Evolutionary conservation across 2,888 invertebrate genomes (phyloP), one percentile per base, ranked within the genome.

Genomic region (Melieria crassipennis): DNA sequence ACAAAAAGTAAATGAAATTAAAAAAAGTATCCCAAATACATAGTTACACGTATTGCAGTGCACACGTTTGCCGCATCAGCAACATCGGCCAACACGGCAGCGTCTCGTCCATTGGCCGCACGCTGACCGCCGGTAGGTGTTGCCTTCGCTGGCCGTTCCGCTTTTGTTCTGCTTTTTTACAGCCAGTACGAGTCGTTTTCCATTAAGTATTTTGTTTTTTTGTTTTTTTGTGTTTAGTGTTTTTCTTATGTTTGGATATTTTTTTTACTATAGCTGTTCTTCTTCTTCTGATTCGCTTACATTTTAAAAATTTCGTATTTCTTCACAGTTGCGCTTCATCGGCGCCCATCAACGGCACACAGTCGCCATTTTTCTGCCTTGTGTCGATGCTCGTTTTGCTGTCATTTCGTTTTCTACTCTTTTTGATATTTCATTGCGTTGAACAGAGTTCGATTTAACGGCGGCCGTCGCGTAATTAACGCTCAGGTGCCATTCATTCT

Each of bases 41-140:
- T 16, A 16, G 16, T 1, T 16, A 43, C 45, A 10, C 42, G 42
- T 30, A 58, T 58, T 42, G 58, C 16, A 16, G 16, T 16, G 30
- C 30, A 30, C 30, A 30, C 75, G 74, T 69, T 70, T 63, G 73
- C 69, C 65, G 45, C 48, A 52, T 56, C 66, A 66, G 60, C 70
- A 70, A 70, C 66, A 56, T 52, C 30, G 60, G 50, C 67, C 42
- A 64, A 50, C n/a, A 55, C 70, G 50, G 65, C 66, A 30, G 56
- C 16, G 30, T 58, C 63, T 69, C 66, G 70, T 73, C 73, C 66
- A 73, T 70, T 73, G 73, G 73, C 66, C 73, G 68, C 63, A 70
- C 72, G 70, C 70, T 52, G 69, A 69, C 71, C 69, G 58, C 10
- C 66, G 70, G 71, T 73, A 73, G 75, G 75, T 73, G 73, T 56